Percentiles rank a stretch among this genome's conserved stretches.
phyloP scores from a whole-genome alignment of 2,113 vertebrate genomes.

The Ctenomys sociabilis region DNA sequence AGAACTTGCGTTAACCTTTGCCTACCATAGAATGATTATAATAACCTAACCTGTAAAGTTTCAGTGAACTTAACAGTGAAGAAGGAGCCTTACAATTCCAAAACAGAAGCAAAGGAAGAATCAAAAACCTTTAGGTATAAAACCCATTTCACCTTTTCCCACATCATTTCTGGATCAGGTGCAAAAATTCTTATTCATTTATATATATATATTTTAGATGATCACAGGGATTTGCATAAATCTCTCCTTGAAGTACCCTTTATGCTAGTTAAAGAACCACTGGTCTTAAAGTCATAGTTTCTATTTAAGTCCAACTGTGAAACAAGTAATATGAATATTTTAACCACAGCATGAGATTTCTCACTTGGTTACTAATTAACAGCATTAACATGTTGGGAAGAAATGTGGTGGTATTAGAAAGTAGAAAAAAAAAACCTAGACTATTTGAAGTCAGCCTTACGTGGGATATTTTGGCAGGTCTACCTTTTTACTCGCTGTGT shows the following conservation, averaged over 20 bases:
- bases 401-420: background rate
- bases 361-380: conserved; percentile 57
- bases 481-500: background rate
- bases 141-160: background rate
- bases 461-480: background rate
- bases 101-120: background rate
- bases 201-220: background rate
- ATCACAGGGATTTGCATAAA: background rate
- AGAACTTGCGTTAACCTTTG: background rate
- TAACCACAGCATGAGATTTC: conserved; percentile 30
- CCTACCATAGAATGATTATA: background rate
- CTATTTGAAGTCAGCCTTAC: background rate
- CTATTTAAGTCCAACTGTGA: conserved; percentile 52
- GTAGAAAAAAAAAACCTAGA: background rate
- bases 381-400: conserved; percentile 13
- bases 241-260: background rate
- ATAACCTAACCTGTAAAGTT: background rate
- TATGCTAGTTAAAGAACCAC: conserved; percentile 39
- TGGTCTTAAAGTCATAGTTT: conserved; percentile 23
- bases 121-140: background rate
- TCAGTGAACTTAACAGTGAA: background rate
- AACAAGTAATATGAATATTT: conserved; percentile 61
- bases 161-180: background rate
- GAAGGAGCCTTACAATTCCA: background rate
- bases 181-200: background rate